Percentiles rank a stretch among this genome's conserved stretches.
Conservation (phyloP, 1,140 invertebrate species). For the Hylaeus volcanicus region DNA sequence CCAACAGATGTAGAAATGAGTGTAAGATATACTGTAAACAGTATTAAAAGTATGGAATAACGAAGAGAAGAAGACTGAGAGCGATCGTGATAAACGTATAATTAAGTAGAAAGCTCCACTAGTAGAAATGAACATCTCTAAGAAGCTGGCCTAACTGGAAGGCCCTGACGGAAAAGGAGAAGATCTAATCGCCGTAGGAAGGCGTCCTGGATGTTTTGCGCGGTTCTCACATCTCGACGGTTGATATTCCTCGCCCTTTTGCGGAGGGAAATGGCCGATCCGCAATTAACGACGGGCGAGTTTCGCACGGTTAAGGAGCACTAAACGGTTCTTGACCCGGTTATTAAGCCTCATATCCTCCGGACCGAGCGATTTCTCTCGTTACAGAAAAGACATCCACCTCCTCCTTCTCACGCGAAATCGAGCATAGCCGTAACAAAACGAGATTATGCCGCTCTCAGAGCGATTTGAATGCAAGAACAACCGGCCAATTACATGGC, state of each 20-base stretch:
- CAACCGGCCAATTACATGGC: slow-evolving; percentile 14
- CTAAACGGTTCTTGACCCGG: slow-evolving; percentile 43
- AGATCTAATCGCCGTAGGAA: no score
- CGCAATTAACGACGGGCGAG: slow-evolving; percentile 38
- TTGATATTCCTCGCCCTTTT: background rate
- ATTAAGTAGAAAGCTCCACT: no score
- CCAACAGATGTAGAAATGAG: no score
- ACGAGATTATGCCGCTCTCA: slow-evolving; percentile 20
- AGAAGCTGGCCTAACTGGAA: no score
- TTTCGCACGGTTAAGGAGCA: slow-evolving; percentile 51
- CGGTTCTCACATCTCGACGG: background rate
- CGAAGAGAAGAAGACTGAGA: no score
- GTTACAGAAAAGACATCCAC: slow-evolving; percentile 27
- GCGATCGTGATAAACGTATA: no score
- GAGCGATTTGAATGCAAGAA: slow-evolving; percentile 19
- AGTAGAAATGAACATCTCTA: no score
- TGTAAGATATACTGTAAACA: no score
- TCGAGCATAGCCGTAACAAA: slow-evolving; percentile 35
- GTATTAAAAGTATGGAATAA: no score
- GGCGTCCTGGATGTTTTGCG: no score
- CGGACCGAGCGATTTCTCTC: slow-evolving; percentile 46
- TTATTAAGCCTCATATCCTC: slow-evolving; percentile 54
- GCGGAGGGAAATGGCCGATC: slow-evolving; percentile 33
- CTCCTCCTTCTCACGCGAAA: slow-evolving; percentile 20
- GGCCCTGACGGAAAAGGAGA: no score